A percentile compares a stretch with the other conserved stretches of the same genome.
phyloP scores from a whole-genome alignment of 2,888 invertebrate species.

The Pardosa pseudoannulata region DNA sequence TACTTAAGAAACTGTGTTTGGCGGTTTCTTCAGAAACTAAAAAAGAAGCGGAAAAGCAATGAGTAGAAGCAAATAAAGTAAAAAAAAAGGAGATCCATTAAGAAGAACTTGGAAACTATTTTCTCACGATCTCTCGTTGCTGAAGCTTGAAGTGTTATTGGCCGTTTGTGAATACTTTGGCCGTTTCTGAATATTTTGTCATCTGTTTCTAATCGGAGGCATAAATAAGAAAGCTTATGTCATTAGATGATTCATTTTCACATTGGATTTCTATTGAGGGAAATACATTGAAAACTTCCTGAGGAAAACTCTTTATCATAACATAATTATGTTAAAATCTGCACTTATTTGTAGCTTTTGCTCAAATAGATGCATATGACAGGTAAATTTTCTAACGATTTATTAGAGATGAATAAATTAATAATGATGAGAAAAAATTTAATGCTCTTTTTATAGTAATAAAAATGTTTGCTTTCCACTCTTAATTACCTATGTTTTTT shows the following conservation, averaged over 20 bases:
- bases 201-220: constrained; percentile 69
- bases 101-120: constrained; percentile 50
- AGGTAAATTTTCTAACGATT: too few species aligned
- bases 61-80: constrained; percentile 33
- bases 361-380: neutral
- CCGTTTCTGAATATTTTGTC: constrained; percentile 67
- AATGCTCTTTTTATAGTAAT: too few species aligned
- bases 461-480: too few species aligned
- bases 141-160: constrained; percentile 68
- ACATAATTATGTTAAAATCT: constrained; percentile 43
- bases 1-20: constrained; percentile 68
- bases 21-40: constrained; percentile 50
- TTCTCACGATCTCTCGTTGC: constrained; percentile 51
- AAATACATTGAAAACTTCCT: constrained; percentile 41
- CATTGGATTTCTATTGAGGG: constrained; percentile 31
- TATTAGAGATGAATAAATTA: too few species aligned
- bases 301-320: constrained; percentile 33
- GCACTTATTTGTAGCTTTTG: neutral
- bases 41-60: constrained; percentile 22
- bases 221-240: constrained; percentile 63
- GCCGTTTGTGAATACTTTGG: constrained; percentile 67
- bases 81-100: constrained; percentile 52
- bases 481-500: too few species aligned
- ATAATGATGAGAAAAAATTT: too few species aligned
- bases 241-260: constrained; percentile 58